Conservation (phyloP, 2,888 invertebrate species). For the Lepidochrysops patricia region DNA sequence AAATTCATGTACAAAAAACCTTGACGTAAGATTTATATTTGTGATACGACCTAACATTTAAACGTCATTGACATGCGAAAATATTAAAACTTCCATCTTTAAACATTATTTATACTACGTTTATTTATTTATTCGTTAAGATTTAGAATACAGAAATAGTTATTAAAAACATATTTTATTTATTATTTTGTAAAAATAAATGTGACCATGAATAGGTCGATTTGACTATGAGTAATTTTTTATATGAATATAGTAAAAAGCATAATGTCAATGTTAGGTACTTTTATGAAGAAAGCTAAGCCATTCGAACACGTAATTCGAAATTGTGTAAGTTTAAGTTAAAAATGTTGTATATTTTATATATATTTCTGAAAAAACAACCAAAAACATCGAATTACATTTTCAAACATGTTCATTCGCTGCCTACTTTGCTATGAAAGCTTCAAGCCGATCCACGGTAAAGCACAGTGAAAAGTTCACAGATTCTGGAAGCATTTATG, state of each 20-base stretch:
- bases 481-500: neutral
- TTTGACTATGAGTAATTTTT: no score
- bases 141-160: no score
- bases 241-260: neutral
- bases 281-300: neutral
- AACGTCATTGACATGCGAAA: neutral
- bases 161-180: no score
- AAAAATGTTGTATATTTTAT: neutral
- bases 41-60: neutral
- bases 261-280: neutral
- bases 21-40: neutral
- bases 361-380: neutral
- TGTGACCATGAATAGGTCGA: no score
- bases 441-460: neutral
- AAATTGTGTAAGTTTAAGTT: neutral
- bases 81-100: no score
- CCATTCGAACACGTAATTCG: neutral
- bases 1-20: neutral
- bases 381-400: neutral
- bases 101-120: no score
- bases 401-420: neutral
- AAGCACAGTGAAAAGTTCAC: neutral
- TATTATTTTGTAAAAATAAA: no score
- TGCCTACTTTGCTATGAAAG: neutral
- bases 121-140: no score